A percentile compares a stretch with the other conserved stretches of the same genome.
Conservation (phyloP, 1,140 invertebrate species). For the Monochamus saltuarius region DNA sequence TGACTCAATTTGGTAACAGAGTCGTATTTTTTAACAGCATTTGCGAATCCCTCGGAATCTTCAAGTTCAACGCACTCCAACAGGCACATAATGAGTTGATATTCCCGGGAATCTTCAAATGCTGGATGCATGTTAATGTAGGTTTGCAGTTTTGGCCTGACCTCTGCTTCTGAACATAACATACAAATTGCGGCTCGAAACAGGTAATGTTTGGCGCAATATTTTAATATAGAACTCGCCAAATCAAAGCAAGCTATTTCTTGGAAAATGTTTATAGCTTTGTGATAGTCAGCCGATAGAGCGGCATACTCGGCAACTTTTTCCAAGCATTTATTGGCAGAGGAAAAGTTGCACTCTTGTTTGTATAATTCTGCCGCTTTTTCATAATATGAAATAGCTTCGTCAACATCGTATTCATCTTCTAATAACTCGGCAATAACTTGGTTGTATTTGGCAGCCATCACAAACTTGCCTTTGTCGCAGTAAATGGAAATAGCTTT, state of each 20-base stretch:
- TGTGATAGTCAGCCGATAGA: slow-evolving; percentile 89
- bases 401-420: slow-evolving; percentile 85
- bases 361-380: slow-evolving; percentile 94
- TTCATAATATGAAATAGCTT: slow-evolving; percentile 90
- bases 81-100: slow-evolving; percentile 57
- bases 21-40: slow-evolving; percentile 77
- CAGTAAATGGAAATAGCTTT: slow-evolving; percentile 98
- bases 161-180: slow-evolving; percentile 90
- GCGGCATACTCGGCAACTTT: slow-evolving; percentile 97
- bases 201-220: slow-evolving; percentile 97
- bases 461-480: slow-evolving; percentile 93
- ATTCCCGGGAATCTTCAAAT: slow-evolving; percentile 85
- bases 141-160: slow-evolving; percentile 86
- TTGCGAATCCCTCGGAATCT: slow-evolving; percentile 92
- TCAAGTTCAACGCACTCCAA: slow-evolving; percentile 89
- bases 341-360: slow-evolving; percentile 85
- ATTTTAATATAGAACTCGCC: slow-evolving; percentile 92
- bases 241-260: slow-evolving; percentile 88
- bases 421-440: slow-evolving; percentile 97
- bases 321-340: slow-evolving; percentile 94
- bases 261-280: slow-evolving; percentile 41
- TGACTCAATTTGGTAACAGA: slow-evolving; percentile 93
- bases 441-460: slow-evolving; percentile 96
- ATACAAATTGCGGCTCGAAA: slow-evolving; percentile 92
- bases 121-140: slow-evolving; percentile 92